These are phyloP conservation scores for Thysanoteuthis rhombus DNA, from an alignment of 2,888 invertebrate species.

Conservation along the genomic window DNA sequence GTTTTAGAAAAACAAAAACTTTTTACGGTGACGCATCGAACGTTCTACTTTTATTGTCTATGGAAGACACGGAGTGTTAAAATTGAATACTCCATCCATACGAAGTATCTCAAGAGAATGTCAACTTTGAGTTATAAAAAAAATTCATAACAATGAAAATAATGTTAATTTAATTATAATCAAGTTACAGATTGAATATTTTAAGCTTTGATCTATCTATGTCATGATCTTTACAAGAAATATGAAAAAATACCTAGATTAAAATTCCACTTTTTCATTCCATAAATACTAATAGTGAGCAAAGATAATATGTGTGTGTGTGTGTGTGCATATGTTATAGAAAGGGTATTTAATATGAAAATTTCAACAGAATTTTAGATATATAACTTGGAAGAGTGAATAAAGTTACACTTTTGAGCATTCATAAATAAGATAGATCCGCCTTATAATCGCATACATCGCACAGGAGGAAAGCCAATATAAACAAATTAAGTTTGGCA, in stretches of 20 bases:
- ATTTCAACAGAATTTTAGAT: too few relatives aligned
- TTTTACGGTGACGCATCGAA: neutral
- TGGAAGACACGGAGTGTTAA: neutral
- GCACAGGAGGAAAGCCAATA: neutral
- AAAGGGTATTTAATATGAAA: too few relatives aligned
- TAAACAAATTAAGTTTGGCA: neutral
- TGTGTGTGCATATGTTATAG: too few relatives aligned
- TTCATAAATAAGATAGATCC: neutral
- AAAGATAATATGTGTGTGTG: neutral
- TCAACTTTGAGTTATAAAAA: too few relatives aligned
- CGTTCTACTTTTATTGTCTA: neutral
- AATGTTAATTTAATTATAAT: neutral
- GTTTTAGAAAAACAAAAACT: neutral
- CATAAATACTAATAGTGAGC: neutral
- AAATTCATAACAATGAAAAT: too few relatives aligned
- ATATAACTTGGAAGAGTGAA: too few relatives aligned
- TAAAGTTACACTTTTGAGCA: neutral
- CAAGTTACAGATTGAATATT: neutral
- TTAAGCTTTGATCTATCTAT: neutral
- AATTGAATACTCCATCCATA: neutral
- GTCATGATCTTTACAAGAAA: neutral
- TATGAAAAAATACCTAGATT: too few relatives aligned
- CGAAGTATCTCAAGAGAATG: too few relatives aligned
- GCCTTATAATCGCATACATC: neutral
- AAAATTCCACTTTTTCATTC: too few relatives aligned